Percentiles rank a stretch among this genome's conserved stretches.
Evolutionary conservation across 2,797 vertebrate genomes (phyloP).

Genomic region (Eulemur albifrons): DNA sequence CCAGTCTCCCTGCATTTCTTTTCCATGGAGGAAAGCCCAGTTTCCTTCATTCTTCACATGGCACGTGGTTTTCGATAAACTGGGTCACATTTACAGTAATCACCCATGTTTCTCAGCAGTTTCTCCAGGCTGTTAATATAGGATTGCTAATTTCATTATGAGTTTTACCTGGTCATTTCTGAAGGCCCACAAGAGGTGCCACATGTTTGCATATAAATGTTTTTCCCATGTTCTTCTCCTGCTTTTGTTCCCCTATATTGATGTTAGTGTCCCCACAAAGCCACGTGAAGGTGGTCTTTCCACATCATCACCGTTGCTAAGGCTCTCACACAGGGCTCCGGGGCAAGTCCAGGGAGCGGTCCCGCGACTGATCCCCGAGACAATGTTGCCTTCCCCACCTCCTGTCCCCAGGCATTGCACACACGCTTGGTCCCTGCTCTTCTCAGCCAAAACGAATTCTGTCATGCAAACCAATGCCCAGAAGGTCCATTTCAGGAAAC

Average conservation of each 20-base stretch:
- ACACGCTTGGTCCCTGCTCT: background rate
- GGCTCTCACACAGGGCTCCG: background rate
- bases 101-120: background rate
- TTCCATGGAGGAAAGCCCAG: background rate
- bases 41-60: background rate
- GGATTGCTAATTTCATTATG: background rate
- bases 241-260: background rate
- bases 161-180: background rate
- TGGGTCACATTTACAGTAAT: background rate
- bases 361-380: background rate
- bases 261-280: too few species aligned
- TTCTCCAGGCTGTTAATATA: background rate
- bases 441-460: background rate
- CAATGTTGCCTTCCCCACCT: background rate
- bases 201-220: accelerated
- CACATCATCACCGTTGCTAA: accelerated
- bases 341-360: background rate
- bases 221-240: background rate
- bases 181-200: background rate
- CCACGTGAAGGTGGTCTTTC: background rate
- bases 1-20: background rate
- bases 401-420: too few species aligned
- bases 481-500: background rate
- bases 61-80: background rate
- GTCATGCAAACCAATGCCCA: background rate